Percentiles rank a stretch among this genome's conserved stretches.
These are phyloP conservation scores for Timema cristinae DNA, from an alignment of 2,888 invertebrate species.

Conservation along the genomic window DNA sequence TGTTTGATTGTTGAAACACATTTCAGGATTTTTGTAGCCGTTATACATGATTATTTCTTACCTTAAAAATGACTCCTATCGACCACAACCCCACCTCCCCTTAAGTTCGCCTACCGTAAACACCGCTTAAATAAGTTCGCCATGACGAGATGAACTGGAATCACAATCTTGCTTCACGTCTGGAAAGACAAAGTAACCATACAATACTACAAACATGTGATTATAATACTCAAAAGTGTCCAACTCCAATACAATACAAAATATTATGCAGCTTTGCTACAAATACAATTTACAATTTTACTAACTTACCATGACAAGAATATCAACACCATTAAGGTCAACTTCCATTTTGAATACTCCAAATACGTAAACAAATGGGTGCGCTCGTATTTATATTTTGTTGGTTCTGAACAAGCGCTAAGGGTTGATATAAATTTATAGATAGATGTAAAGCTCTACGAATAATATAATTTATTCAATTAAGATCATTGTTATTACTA, in stretches of 20 bases:
- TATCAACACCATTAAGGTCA: neutral
- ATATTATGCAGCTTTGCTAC: neutral
- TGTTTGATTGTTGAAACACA: conserved; percentile 17
- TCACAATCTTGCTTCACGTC: neutral
- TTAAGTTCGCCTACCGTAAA: neutral
- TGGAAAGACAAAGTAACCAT: neutral
- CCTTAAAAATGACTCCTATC: conserved; percentile 15
- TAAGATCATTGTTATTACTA: too few species aligned
- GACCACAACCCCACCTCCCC: neutral
- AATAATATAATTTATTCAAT: too few species aligned
- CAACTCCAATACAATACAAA: neutral
- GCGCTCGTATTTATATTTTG: neutral
- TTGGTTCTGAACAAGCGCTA: too few species aligned
- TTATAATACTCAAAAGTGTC: conserved; percentile 6
- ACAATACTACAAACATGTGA: neutral
- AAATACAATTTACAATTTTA: conserved; percentile 7
- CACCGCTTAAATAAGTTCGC: conserved; percentile 13
- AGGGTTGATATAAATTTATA: too few species aligned
- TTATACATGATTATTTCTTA: conserved; percentile 12
- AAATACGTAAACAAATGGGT: conserved; percentile 23
- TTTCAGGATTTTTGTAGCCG: neutral
- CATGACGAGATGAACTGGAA: conserved; percentile 20
- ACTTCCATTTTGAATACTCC: conserved; percentile 24
- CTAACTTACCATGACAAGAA: conserved; percentile 16
- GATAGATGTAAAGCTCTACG: too few species aligned